Evolutionary conservation across 2,113 vertebrate species (phyloP).

Genomic region (Bagarius yarrelli): DNA sequence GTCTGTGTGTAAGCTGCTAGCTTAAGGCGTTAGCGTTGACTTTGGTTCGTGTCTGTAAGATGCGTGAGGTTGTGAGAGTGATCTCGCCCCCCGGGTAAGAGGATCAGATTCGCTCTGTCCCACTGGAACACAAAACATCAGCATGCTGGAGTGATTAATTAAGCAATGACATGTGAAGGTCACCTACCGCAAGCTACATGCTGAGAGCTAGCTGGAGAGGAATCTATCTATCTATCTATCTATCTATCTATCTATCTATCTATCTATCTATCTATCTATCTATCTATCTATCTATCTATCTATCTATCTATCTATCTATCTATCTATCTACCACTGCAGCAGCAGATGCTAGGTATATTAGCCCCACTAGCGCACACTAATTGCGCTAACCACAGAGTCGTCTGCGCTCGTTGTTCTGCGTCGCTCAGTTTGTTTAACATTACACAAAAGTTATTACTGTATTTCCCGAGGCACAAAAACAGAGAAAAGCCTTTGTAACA

Average conservation of each 20-base stretch:
- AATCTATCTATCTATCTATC: background rate
- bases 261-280: background rate
- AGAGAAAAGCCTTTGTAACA: constrained; percentile 13
- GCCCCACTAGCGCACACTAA: background rate
- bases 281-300: background rate
- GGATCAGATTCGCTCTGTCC: constrained; percentile 63
- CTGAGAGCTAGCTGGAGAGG: constrained; percentile 43
- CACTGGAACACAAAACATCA: constrained; percentile 54
- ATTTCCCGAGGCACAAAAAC: constrained; percentile 22
- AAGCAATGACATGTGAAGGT: constrained; percentile 45
- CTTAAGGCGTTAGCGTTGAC: too few relatives aligned
- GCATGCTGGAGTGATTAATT: constrained; percentile 60
- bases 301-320: too few relatives aligned
- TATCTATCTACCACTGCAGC: too few relatives aligned
- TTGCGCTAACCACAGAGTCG: constrained; percentile 17
- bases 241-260: background rate
- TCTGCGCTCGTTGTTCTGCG: constrained; percentile 17
- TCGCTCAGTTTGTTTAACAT: constrained; percentile 22
- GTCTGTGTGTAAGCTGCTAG: too few relatives aligned
- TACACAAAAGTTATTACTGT: constrained; percentile 21
- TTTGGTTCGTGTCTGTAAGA: background rate
- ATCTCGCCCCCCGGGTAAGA: constrained; percentile 57
- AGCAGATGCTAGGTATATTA: constrained; percentile 40
- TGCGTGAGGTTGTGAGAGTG: constrained; percentile 21
- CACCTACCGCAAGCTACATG: constrained; percentile 52